phyloP scores from a whole-genome alignment of 2,888 invertebrate species.

The Hartigia nigra region DNA sequence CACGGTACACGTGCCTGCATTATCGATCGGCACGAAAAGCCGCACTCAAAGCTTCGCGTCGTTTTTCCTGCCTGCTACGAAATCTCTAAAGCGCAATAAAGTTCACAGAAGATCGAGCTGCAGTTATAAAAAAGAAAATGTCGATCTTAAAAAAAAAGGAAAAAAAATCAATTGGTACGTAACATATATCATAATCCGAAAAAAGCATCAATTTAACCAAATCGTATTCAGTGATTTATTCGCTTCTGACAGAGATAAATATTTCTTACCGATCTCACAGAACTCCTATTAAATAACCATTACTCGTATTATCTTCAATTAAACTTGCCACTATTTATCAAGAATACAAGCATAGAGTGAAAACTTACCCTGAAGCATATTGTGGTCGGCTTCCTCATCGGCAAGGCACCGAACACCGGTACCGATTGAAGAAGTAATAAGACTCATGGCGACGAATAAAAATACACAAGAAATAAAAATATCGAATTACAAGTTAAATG shows the following conservation, averaged over 20 bases:
- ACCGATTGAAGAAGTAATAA: constrained; percentile 50
- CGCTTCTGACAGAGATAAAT: neutral
- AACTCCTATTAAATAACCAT: neutral
- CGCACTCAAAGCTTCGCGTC: neutral
- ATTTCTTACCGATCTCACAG: neutral
- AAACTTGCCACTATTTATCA: neutral
- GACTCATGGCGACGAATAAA: constrained; percentile 47
- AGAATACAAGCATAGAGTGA: constrained; percentile 17
- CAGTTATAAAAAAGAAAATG: neutral
- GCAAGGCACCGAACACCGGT: constrained; percentile 51
- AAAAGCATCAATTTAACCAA: neutral
- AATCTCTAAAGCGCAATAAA: neutral
- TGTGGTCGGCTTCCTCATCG: constrained; percentile 63
- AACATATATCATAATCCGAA: neutral
- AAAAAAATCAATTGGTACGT: neutral
- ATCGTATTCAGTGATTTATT: neutral
- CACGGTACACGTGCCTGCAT: neutral
- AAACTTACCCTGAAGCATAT: constrained; percentile 65
- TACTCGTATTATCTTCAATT: neutral
- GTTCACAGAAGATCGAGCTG: neutral
- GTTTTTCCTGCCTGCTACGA: neutral
- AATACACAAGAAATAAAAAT: neutral
- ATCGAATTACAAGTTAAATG: neutral
- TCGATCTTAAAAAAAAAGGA: neutral
- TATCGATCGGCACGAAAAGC: neutral